These are phyloP conservation scores for Anorthoa munda DNA, from an alignment of 2,888 invertebrate genomes.

Conservation along the genomic window DNA sequence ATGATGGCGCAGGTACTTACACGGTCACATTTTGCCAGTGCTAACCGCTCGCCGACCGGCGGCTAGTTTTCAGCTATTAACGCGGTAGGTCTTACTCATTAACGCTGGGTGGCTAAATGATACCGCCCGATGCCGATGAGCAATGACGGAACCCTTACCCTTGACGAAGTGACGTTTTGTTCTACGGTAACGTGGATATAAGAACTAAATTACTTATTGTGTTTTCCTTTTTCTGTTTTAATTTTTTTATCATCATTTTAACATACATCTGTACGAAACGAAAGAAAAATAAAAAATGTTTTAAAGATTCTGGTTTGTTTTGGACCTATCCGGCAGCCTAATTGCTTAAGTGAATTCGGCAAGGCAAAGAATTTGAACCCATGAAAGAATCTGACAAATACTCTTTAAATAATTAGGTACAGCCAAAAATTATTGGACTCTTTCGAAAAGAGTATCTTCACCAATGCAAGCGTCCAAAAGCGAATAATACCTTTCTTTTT, in stretches of 20 bases:
- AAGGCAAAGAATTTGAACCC: too few relatives aligned
- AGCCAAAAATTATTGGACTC: too few relatives aligned
- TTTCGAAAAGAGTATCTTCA: too few relatives aligned
- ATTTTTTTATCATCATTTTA: not conserved
- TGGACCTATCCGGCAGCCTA: not conserved
- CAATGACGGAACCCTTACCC: slow-evolving; percentile 71
- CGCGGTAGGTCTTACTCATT: slow-evolving; percentile 89
- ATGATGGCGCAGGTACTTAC: slow-evolving; percentile 67
- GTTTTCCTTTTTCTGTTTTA: slow-evolving; percentile 5
- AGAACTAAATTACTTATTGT: slow-evolving; percentile 15
- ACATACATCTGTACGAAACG: not conserved
- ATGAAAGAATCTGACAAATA: too few relatives aligned
- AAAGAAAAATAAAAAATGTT: not conserved
- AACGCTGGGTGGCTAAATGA: slow-evolving; percentile 86
- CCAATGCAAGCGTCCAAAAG: too few relatives aligned
- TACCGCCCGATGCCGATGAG: slow-evolving; percentile 77
- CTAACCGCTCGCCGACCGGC: slow-evolving; percentile 80
- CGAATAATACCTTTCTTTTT: too few relatives aligned
- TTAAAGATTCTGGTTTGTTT: not conserved
- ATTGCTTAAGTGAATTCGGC: too few relatives aligned
- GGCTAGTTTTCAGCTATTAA: slow-evolving; percentile 89
- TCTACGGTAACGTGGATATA: slow-evolving; percentile 34
- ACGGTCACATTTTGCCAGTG: slow-evolving; percentile 76
- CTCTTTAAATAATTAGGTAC: too few relatives aligned
- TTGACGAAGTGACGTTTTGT: slow-evolving; percentile 66